Base-by-base conservation (phyloP, 2,797 vertebrate genomes). In the Scolopax bukidnonensis region DNA sequence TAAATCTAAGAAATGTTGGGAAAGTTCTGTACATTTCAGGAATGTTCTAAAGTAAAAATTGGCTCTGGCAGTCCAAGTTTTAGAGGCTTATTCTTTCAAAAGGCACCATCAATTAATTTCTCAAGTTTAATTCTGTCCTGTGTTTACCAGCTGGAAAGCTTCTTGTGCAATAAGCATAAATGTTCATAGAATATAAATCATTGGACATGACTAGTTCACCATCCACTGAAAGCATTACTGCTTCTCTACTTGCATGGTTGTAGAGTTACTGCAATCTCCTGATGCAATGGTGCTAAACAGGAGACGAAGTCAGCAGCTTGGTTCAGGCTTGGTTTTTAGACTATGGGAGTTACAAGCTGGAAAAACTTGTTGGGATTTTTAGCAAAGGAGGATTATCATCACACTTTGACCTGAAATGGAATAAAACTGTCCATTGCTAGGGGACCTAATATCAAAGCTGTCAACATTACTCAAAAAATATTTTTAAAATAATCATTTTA, bases 51-150 rank as follows among this genome's bases (percentile, higher is more conserved):
- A 61, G 48, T 51, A 80, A 77, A 48, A 81, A 69, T 47, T 81
- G 74, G 45, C 64, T 91, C 84, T 68, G 78, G 11, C 48, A 48
- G 32, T 61, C 41, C 45, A 63, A 47, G 21, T 92, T 93, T 92
- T 84, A 88, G 76, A 67, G 57, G 33, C 11, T 91, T 67, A 59
- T 64, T 97, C 84, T 94, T 92, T 79, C 36, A 78, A 87, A 90
- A 93, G 65, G 60, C 36, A 69, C 33, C 68, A 70, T 59, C 54
- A 43, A 27, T 91, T 95, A 68, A 19, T 93, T 93, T 78, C 80
- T 85, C 82, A 48, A 40, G 54, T 89, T 87, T 94, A 81, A 87
- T 95, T 96, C 54, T 94, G 43, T 53, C 59, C 67, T 61, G 21
- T 50, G 36, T 40, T 56, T 78, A 70, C 59, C 68, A 89, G 50